Conservation (phyloP, 1,140 invertebrate genomes). For the Scaptomyza hsui region DNA sequence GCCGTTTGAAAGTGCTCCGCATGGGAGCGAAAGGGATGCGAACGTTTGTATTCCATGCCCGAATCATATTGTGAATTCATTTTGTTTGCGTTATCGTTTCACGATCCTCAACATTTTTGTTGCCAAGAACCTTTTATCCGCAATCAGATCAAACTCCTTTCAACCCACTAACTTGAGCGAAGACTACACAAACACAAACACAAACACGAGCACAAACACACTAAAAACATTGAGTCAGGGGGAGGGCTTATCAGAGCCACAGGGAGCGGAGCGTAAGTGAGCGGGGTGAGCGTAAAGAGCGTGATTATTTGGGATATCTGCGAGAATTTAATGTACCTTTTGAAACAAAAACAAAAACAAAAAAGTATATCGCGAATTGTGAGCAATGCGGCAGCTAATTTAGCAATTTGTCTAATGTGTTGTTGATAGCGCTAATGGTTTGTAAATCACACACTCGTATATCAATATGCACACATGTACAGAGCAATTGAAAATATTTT, state of each 20-base stretch:
- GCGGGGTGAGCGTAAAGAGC: background rate
- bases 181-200: background rate
- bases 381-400: conserved; percentile 65
- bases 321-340: conserved; percentile 10
- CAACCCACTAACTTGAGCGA: background rate
- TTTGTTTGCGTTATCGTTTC: conserved; percentile 11
- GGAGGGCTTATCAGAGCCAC: conserved; percentile 30
- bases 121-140: conserved; percentile 3
- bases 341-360: background rate
- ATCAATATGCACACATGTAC: conserved; percentile 14
- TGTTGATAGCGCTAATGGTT: conserved; percentile 74
- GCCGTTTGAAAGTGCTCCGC: conserved; percentile 50
- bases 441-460: conserved; percentile 66
- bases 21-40: conserved; percentile 49
- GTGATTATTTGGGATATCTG: conserved; percentile 22
- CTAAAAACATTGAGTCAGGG: conserved; percentile 34
- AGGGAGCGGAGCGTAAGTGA: background rate
- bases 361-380: conserved; percentile 34
- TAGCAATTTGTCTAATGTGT: conserved; percentile 78
- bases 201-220: background rate
- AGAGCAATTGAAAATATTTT: conserved; percentile 25
- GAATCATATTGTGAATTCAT: conserved; percentile 75
- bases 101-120: conserved; percentile 53
- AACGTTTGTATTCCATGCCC: conserved; percentile 58
- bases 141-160: conserved; percentile 1